Evolutionary conservation across 2,888 invertebrate species (phyloP), one percentile per base, ranked within the genome.

Genomic region (Mystacides longicornis): DNA sequence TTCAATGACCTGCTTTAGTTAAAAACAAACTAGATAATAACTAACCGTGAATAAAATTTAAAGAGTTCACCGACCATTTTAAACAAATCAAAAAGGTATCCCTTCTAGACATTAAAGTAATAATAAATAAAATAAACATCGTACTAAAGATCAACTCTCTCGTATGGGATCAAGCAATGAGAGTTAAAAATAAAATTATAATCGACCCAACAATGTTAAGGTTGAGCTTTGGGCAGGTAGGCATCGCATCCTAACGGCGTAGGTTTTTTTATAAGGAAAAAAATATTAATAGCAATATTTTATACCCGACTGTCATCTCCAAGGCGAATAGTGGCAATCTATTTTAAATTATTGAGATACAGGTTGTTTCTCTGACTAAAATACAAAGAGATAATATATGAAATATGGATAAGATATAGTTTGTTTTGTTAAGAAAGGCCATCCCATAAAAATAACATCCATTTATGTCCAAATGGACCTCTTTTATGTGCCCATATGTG

Each of bases 261-360:
- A n/a, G 51, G 22, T 48, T 52, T 52, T 52, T 42, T 37, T 37
- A 37, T 48, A n/a, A n/a, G n/a, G n/a, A n/a, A n/a, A n/a, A n/a
- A n/a, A n/a, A 52, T 49, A 55, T 55, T 60, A 60, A 57, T 55
- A 54, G 51, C 59, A 54, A 59, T 60, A 60, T 60, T 57, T 60
- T 60, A 60, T 60, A n/a, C 60, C 60, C 60, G 53, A 57, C 57
- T 60, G 57, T 60, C 60, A 60, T 60, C 55, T 57, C 55, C 23
- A 46, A 52, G 54, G 60, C 55, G 59, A 55, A 56, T 57, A 57
- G 60, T 57, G 60, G 57, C 60, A 60, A 60, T 60, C 60, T 60
- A 60, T 60, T 60, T 51, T 60, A 60, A 60, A 57, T 55, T 59
- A 59, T 59, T 59, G 55, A 59, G 59, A 59, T 56, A 52, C 56